Evolutionary conservation across 2,888 invertebrate species (phyloP).

Genomic region (Chrysina gloriosa): DNA sequence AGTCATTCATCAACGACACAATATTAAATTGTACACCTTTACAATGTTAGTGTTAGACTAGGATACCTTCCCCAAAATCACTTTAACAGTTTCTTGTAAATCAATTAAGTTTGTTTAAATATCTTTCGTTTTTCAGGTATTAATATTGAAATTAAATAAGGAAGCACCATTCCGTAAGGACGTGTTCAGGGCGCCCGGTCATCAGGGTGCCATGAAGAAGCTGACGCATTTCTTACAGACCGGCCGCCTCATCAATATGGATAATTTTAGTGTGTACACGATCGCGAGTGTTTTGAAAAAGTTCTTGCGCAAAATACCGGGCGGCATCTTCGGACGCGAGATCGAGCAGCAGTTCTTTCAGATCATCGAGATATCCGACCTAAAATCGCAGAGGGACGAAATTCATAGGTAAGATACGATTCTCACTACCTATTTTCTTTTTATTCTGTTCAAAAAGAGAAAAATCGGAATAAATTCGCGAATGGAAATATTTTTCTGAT

Average conservation of each 20-base stretch:
- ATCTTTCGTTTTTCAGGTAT: constrained; percentile 71
- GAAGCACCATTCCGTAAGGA: constrained; percentile 94
- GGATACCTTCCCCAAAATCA: no score
- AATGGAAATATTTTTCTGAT: no score
- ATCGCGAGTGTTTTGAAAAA: constrained; percentile 98
- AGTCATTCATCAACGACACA: no score
- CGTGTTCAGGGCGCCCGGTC: constrained; percentile 94
- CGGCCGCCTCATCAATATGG: constrained; percentile 90
- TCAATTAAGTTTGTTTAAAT: neutral
- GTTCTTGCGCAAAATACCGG: constrained; percentile 95
- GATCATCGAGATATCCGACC: constrained; percentile 85
- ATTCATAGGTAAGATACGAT: constrained; percentile 81
- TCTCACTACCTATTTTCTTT: no score
- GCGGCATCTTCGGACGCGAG: constrained; percentile 93
- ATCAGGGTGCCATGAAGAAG: constrained; percentile 95
- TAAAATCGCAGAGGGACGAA: constrained; percentile 87
- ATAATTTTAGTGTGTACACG: constrained; percentile 96
- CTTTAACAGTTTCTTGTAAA: neutral
- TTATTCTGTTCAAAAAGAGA: no score
- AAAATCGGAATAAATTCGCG: no score
- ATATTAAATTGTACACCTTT: no score
- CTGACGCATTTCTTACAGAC: constrained; percentile 91
- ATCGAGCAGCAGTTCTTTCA: constrained; percentile 92
- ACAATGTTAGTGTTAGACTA: no score
- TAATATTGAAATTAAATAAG: constrained; percentile 93